Conservation (phyloP, 2,113 vertebrate species). For the Mus spicilegus region DNA sequence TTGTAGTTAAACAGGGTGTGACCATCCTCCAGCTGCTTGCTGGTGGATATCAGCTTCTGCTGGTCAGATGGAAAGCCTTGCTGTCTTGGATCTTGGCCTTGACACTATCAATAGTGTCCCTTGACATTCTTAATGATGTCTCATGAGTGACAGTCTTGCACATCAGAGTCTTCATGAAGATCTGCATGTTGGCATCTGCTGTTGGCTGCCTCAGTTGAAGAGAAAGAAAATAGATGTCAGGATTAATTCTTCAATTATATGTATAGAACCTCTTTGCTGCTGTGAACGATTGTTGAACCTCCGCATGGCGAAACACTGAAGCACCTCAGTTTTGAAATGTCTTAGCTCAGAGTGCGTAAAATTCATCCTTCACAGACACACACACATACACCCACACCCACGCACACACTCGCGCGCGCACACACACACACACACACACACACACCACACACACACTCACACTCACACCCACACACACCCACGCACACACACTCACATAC, state of each 20-base stretch:
- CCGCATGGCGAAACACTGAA: background rate
- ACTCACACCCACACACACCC: too few species aligned
- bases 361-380: background rate
- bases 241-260: background rate
- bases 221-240: background rate
- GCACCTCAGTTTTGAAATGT: background rate
- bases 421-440: too few species aligned
- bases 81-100: background rate
- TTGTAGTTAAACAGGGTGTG: background rate
- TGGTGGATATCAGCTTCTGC: background rate
- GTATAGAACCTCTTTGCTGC: background rate
- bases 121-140: background rate
- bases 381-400: too few species aligned
- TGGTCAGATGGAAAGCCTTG: background rate
- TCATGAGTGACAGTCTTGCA: background rate
- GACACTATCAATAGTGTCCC: background rate
- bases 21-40: background rate
- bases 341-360: background rate
- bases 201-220: background rate
- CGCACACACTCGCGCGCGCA: too few species aligned
- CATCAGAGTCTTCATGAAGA: background rate
- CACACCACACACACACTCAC: too few species aligned
- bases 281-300: background rate
- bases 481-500: too few species aligned
- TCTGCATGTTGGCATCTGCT: too few species aligned